Evolutionary conservation across 2,797 vertebrate species (phyloP), one percentile per base, ranked within the genome.

Genomic region (Cirrhinus mrigala): DNA sequence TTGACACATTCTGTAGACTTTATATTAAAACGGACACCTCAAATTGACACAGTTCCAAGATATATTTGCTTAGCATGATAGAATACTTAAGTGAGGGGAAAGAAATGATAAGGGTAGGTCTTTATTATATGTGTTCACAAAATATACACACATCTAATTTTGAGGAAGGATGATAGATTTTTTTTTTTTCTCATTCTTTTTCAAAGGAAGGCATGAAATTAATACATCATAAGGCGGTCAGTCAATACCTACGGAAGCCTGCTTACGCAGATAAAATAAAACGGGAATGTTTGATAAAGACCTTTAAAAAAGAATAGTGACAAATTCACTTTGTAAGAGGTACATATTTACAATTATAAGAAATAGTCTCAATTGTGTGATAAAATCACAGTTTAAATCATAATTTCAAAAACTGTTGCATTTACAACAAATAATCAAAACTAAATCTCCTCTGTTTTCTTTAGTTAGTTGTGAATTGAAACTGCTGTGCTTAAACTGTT

Each of bases 1-100:
- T 22, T 20, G 1, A 16, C 40, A 75, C 29, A 37, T 52, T 68
- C 60, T 58, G 68, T 40, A 56, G 58, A n/a, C 16, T 83, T 68
- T 33, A 27, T 27, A 79, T 64, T 79, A n/a, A 50, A 66, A 52
- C 33, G 27, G 58, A 79, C 2, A 20, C 11, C 33, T 86, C 58
- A 70, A 69, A 82, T 83, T 33, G 29, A 20, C 48, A 27, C 20
- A 22, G 33, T 44, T 71, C 46, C 68, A 76, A 44, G 62, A 85
- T 69, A 56, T 86, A 83, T 87, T 89, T 85, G 78, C 66, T 60
- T 66, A 68, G 37, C 10, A 2, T 79, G 82, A 87, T 85, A 68
- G 54, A 85, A 81, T 81, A 69, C 54, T 64, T 83, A 76, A 54
- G 81, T 46, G 71, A 66, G 54, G 37, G n/a, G 18, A 77, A 68